Percentiles rank a stretch among this genome's conserved stretches.
phyloP scores from a whole-genome alignment of 1,140 invertebrate genomes.

The Zeugodacus cucurbitae region DNA sequence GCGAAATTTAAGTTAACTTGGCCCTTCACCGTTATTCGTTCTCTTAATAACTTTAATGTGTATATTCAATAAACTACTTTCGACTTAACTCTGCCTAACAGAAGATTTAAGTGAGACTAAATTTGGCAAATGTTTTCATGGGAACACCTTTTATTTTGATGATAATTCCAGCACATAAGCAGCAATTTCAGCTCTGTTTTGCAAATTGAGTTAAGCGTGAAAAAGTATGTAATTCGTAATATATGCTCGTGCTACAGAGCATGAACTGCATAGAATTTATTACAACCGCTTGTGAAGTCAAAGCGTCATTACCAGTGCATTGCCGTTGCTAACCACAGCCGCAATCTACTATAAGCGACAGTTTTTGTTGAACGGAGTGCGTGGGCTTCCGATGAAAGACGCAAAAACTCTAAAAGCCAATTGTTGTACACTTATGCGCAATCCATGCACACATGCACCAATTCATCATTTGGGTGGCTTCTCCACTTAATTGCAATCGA shows the following conservation, averaged over 20 bases:
- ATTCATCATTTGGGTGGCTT: neutral
- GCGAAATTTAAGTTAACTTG: too few relatives aligned
- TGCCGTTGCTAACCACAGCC: neutral
- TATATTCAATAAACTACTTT: too few relatives aligned
- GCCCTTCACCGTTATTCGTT: too few relatives aligned
- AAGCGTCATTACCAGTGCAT: slow-evolving; percentile 18
- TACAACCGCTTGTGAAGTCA: neutral
- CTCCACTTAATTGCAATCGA: neutral
- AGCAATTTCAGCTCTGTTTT: neutral
- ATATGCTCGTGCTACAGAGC: neutral
- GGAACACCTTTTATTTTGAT: neutral
- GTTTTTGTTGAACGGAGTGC: neutral
- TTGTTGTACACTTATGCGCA: neutral
- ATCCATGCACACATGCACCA: neutral
- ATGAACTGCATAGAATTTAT: slow-evolving; percentile 14
- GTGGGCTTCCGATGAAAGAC: too few relatives aligned
- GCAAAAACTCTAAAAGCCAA: slow-evolving; percentile 7
- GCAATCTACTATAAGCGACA: neutral
- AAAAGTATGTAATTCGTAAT: neutral
- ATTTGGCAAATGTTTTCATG: too few relatives aligned
- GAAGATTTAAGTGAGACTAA: neutral
- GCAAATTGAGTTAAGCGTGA: neutral
- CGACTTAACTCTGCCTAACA: too few relatives aligned
- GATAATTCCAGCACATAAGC: neutral
- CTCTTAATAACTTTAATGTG: too few relatives aligned